phyloP scores from a whole-genome alignment of 2,113 vertebrate species.

The Odobenus rosmarus region DNA sequence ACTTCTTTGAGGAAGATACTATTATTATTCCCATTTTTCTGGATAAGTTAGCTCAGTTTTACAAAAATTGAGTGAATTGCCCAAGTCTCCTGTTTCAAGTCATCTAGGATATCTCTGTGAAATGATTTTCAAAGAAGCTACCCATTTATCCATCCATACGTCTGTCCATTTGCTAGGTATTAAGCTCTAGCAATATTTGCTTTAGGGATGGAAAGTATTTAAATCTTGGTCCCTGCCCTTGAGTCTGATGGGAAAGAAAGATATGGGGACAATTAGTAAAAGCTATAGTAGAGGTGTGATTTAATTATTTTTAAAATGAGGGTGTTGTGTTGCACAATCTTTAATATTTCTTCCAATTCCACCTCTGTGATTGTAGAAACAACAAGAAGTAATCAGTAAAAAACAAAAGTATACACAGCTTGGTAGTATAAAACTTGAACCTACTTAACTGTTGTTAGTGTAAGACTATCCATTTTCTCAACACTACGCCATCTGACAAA shows the following conservation, averaged over 20 bases:
- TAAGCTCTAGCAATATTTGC: background rate
- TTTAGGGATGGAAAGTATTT: background rate
- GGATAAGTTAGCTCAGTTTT: background rate
- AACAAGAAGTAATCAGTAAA: constrained; percentile 3
- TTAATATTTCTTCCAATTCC: background rate
- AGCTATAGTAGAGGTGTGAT: background rate
- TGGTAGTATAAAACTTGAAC: background rate
- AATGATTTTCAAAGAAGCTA: background rate
- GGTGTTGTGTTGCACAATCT: background rate
- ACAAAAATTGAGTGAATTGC: background rate
- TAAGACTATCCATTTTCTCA: background rate
- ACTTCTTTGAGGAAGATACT: background rate
- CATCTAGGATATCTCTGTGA: background rate
- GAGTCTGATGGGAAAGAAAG: background rate
- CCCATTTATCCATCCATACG: background rate
- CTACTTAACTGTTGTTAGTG: background rate
- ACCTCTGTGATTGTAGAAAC: background rate
- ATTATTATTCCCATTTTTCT: background rate
- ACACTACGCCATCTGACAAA: background rate
- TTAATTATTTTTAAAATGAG: constrained; percentile 11
- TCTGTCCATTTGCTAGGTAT: background rate
- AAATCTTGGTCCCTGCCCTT: background rate
- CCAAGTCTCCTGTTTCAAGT: background rate
- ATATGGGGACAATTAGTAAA: background rate
- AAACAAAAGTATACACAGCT: background rate